Base-by-base conservation (phyloP, 2,888 invertebrate species). In the Serripes groenlandicus region DNA sequence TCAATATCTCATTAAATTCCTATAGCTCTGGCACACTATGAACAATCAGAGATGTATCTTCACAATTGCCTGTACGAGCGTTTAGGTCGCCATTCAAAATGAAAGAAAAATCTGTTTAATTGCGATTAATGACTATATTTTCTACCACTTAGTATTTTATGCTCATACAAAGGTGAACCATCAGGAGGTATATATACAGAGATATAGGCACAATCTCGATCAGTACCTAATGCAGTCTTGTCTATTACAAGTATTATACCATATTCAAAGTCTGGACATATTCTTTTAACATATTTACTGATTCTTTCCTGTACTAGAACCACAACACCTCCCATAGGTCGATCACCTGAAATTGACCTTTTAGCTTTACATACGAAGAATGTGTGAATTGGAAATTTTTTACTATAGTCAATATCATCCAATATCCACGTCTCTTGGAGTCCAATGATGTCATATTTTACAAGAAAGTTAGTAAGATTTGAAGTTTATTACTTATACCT, bases 401-500 rank as follows among this genome's bases (percentile, higher is more conserved):
- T 34, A 9, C 5, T 21, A 21, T 21, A 54, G 32, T 60, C 23
- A 11, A 37, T 9, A n/a, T n/a, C 23, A 23, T 76, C 60, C 9
- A 23, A 42, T 30, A 42, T 42, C 75, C 75, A 76, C 15, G 75
- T 76, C 49, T 76, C 69, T 69, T 69, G 68, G 0, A 76, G 0
- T 23, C 56, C 37, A 58, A 76, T 21, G 15, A 76, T 56, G 32
- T 76, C 75, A 60, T 28, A 76, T n/a, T 0, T 23, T 30, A 23
- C 28, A 9, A 76, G 1, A n/a, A 37, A 26, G 42, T 49, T n/a
- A 42, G 18, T 34, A 35, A 75, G 11, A 35, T 75, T 54, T 66
- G 21, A 26, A n/a, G 26, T 66, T 5, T 69, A 9, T 69, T 76
- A 68, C n/a, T n/a, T n/a, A n/a, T n/a, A n/a, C n/a, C n/a, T n/a